Evolutionary conservation across 2,113 vertebrate genomes (phyloP), one percentile per base, ranked within the genome.

Genomic region (Chlorodrepanis virens): DNA sequence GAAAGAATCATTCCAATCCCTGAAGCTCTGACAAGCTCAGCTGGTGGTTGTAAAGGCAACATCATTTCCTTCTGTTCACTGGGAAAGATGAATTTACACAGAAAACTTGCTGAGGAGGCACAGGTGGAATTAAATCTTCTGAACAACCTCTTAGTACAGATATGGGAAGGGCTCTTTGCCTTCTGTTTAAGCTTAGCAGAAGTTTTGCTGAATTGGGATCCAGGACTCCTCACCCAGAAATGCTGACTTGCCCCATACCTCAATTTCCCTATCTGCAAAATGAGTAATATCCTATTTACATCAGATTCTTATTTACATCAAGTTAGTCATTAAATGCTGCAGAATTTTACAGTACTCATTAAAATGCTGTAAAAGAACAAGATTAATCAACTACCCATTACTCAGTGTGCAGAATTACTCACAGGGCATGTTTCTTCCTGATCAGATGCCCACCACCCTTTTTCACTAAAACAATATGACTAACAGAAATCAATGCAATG

Each of bases 331-430:
- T 42, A 86, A 89, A 82, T 53, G 3, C 10, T 54, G 57, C 27
- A 64, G 53, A 69, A 94, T 67, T 93, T 47, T 57, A 59, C 22
- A 50, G 2, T 7, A 31, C 59, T 78, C 57, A 37, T 83, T 44
- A 78, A 92, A 71, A 63, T 68, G 16, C 11, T 59, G 20, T 28
- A 39, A 61, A 80, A 68, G 35, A 77, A 8, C 20, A 71, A 52
- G 69, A 56, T 71, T 82, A 4, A 29, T 83, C 50, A 17, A 4
- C 33, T 39, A 15, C 21, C 71, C 27, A 33, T 83, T 93, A 59
- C 33, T 95, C 83, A 94, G 24, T 61, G 23, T 25, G 33, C 22
- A 47, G 27, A 35, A 75, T 92, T 94, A 68, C 72, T 92, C 72
- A 82, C 16, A 52, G 19, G 44, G 33, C 53, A 86, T 12, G 8